Conservation (phyloP, 2,113 vertebrate genomes). For the Cryptomyrus ogoouensis region DNA sequence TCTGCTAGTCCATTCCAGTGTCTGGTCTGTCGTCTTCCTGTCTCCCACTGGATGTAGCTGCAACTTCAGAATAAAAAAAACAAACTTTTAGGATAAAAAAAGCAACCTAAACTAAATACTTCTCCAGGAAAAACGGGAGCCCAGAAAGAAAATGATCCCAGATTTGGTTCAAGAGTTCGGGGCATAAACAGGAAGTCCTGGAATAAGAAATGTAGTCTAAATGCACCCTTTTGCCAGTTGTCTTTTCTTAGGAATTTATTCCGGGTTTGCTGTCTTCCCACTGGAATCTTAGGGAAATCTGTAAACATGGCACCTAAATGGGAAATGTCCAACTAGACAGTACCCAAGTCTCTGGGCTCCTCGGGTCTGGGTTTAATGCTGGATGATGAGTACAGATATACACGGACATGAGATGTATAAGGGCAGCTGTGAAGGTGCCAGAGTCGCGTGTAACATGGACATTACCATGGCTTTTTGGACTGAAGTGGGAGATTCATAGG, state of each 20-base stretch:
- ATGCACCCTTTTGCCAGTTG: neutral
- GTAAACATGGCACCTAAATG: neutral
- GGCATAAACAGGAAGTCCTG: slow-evolving; percentile 10
- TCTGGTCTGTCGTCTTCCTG: neutral
- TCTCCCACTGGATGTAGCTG: neutral
- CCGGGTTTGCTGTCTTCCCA: neutral
- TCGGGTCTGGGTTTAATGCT: neutral
- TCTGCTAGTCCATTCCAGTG: neutral
- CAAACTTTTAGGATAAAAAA: neutral
- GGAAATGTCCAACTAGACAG: neutral
- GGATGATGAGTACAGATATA: no score
- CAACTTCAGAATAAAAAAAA: neutral
- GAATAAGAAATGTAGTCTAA: neutral
- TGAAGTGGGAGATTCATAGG: neutral
- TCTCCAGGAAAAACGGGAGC: neutral
- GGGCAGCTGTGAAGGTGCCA: neutral
- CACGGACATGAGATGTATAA: neutral
- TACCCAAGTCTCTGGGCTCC: neutral
- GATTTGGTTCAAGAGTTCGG: slow-evolving; percentile 7
- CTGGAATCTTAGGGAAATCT: neutral
- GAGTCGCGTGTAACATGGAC: no score
- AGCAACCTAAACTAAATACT: neutral
- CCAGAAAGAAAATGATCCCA: neutral
- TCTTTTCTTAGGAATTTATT: neutral
- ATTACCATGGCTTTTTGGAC: neutral